These are phyloP conservation scores for Mactromeris polynyma DNA, from an alignment of 2,888 invertebrate genomes.

Conservation along the genomic window DNA sequence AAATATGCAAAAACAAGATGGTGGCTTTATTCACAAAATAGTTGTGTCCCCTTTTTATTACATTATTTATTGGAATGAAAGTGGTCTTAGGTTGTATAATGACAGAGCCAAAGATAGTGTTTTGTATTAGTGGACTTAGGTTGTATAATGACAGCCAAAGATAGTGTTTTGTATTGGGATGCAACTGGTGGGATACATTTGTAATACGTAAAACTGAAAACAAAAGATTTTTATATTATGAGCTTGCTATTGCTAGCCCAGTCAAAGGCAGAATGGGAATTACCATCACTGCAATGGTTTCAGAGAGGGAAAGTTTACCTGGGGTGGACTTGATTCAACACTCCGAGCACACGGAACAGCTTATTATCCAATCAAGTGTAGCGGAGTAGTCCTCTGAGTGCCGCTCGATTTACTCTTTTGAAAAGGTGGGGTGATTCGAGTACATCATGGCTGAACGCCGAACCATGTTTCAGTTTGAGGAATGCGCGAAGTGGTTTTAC, in stretches of 20 bases:
- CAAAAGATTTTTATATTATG: slow-evolving; percentile 50
- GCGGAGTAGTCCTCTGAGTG: not conserved
- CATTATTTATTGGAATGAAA: too few species aligned
- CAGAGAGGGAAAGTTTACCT: slow-evolving; percentile 43
- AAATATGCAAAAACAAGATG: slow-evolving; percentile 24
- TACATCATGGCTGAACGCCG: slow-evolving; percentile 29
- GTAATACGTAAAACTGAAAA: slow-evolving; percentile 36
- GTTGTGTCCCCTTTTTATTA: too few species aligned
- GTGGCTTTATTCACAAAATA: slow-evolving; percentile 49
- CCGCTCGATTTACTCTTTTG: not conserved
- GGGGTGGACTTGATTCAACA: slow-evolving; percentile 30
- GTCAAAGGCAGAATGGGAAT: slow-evolving; percentile 57
- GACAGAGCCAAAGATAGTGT: slow-evolving; percentile 33
- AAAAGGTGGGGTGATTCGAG: slow-evolving; percentile 32
- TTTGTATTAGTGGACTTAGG: too few species aligned
- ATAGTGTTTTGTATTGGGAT: slow-evolving; percentile 49
- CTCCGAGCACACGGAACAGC: slow-evolving; percentile 18
- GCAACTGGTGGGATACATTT: slow-evolving; percentile 40
- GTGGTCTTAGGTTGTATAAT: too few species aligned
- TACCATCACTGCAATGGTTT: slow-evolving; percentile 45
- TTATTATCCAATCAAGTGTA: slow-evolving; percentile 37
- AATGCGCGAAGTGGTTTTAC: slow-evolving; percentile 29
- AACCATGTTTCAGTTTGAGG: slow-evolving; percentile 35
- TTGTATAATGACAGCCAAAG: too few species aligned
- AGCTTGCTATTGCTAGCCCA: slow-evolving; percentile 36